Evolutionary conservation across 2,113 vertebrate species (phyloP).

Genomic region (Salvelinus fontinalis): DNA sequence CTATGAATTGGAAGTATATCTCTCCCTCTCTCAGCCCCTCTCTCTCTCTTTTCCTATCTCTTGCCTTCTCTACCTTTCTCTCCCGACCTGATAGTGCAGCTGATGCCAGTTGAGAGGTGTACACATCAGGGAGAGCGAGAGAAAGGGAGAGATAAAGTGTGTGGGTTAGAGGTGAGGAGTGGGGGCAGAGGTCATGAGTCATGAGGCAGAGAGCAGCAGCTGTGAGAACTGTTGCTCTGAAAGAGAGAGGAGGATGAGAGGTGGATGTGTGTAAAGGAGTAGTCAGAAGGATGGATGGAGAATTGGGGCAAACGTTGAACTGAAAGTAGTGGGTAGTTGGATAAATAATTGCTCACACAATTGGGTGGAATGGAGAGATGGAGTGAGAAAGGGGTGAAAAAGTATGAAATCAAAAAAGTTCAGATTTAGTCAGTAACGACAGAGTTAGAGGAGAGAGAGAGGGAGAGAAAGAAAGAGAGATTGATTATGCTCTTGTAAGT

Average conservation of each 20-base stretch:
- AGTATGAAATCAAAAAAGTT: slow-evolving; percentile 28
- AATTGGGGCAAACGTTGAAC: neutral
- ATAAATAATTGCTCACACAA: neutral
- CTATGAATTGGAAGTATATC: slow-evolving; percentile 75
- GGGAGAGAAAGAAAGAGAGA: slow-evolving; percentile 44
- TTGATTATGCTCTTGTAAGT: slow-evolving; percentile 75
- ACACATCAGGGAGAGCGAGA: slow-evolving; percentile 21
- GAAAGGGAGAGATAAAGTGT: slow-evolving; percentile 1
- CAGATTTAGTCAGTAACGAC: slow-evolving; percentile 16
- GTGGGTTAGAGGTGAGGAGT: neutral
- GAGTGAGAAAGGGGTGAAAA: neutral
- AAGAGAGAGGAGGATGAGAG: neutral
- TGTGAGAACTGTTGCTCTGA: slow-evolving; percentile 13
- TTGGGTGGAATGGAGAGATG: neutral
- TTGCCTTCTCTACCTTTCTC: slow-evolving; percentile 8
- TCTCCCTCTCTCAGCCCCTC: slow-evolving; percentile 43
- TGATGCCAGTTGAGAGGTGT: slow-evolving; percentile 5
- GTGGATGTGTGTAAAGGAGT: slow-evolving; percentile 34
- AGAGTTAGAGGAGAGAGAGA: slow-evolving; percentile 34
- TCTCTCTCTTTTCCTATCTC: slow-evolving; percentile 31
- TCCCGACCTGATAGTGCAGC: neutral
- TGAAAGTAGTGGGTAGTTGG: neutral
- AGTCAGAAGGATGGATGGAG: slow-evolving; percentile 12
- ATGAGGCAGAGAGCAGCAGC: neutral
- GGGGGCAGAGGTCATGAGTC: neutral